phyloP scores from a whole-genome alignment of 1,140 invertebrate species.

The Heliconius eleuchia region DNA sequence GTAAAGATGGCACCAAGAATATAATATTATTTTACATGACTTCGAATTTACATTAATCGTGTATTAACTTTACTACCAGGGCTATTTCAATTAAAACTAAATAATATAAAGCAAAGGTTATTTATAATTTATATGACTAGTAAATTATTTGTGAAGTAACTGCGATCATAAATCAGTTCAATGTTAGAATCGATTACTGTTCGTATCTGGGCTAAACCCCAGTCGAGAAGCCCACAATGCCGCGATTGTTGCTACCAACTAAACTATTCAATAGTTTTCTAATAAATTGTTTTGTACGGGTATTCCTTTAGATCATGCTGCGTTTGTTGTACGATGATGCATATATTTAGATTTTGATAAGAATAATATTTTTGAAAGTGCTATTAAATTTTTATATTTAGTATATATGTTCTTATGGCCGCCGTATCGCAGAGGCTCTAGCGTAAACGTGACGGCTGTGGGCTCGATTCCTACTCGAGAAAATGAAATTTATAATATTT shows the following conservation, averaged over 20 bases:
- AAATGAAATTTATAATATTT: too few relatives aligned
- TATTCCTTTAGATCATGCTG: neutral
- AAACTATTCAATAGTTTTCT: conserved; percentile 20
- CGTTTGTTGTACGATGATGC: neutral
- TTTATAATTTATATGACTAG: neutral
- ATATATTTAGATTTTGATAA: too few relatives aligned
- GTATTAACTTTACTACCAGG: neutral
- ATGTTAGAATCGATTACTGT: conserved; percentile 31
- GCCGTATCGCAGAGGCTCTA: too few relatives aligned
- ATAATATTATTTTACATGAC: too few relatives aligned
- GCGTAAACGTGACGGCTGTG: too few relatives aligned
- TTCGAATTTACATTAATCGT: neutral
- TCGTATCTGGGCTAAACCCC: conserved; percentile 35
- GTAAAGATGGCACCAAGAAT: too few relatives aligned
- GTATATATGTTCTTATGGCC: too few relatives aligned
- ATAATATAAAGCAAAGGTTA: neutral
- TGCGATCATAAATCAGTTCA: conserved; percentile 31
- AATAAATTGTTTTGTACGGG: conserved; percentile 18
- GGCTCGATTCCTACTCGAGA: too few relatives aligned
- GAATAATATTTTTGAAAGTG: too few relatives aligned
- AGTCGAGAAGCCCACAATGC: conserved; percentile 33
- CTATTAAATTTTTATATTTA: too few relatives aligned
- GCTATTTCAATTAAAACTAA: neutral
- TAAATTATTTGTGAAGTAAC: conserved; percentile 13
- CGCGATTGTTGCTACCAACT: conserved; percentile 22